Conservation (phyloP, 2,797 vertebrate genomes). For the Manis javanica region DNA sequence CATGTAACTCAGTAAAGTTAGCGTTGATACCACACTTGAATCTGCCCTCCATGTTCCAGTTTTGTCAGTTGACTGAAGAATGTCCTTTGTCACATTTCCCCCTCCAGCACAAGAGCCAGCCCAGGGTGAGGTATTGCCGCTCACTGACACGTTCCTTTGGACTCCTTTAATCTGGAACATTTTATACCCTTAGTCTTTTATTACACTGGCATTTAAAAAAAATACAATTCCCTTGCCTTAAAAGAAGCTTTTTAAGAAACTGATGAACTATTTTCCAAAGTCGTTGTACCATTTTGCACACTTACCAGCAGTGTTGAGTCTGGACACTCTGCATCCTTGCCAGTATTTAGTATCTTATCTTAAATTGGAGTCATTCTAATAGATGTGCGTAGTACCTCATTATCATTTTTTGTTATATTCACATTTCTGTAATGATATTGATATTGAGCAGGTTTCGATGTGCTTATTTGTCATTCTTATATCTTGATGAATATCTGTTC, state of each 20-base stretch:
- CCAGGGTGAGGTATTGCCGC: background rate
- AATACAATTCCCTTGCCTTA: background rate
- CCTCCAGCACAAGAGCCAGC: background rate
- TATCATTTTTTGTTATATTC: background rate
- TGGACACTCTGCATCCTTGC: background rate
- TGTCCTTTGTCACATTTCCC: background rate
- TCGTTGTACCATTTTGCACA: background rate
- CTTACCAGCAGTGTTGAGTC: background rate
- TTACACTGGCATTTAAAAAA: background rate
- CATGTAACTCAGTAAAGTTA: too few relatives aligned
- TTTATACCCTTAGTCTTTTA: background rate
- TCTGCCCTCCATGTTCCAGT: background rate
- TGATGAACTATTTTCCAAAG: background rate
- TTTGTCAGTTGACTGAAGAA: background rate
- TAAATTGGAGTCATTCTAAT: background rate
- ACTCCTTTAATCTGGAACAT: background rate
- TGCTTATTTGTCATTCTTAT: background rate
- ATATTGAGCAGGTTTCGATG: background rate
- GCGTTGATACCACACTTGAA: background rate
- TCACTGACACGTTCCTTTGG: background rate
- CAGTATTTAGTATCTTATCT: background rate
- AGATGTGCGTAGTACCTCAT: background rate
- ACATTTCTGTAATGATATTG: background rate
- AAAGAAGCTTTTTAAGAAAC: background rate
- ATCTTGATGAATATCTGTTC: background rate